These are phyloP conservation scores for Strongylocentrotus purpuratus DNA, from an alignment of 35 echinoderm and acorn worm genomes.

Conservation along the genomic window DNA sequence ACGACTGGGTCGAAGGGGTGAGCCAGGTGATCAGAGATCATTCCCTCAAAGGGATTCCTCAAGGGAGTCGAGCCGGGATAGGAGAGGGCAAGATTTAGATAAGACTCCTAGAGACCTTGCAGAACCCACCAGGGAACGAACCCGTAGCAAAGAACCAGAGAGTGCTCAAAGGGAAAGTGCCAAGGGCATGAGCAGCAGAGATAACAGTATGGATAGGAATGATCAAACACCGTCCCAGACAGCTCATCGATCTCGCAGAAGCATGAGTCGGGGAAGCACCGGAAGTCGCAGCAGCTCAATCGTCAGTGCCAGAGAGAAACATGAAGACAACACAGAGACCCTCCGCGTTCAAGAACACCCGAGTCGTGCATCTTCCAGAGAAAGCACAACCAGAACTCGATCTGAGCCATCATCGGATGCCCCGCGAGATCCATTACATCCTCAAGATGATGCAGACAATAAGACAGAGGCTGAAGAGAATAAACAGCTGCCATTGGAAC, in stretches of 20 bases:
- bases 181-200: slow-evolving; percentile 11
- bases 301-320: slow-evolving; percentile 28
- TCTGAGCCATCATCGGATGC: not conserved
- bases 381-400: not conserved
- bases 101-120: not conserved
- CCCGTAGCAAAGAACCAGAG: slow-evolving; percentile 39
- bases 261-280: slow-evolving; percentile 54
- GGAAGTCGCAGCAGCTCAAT: slow-evolving; percentile 55
- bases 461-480: slow-evolving; percentile 7
- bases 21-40: not conserved
- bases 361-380: slow-evolving; percentile 7
- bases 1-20: not conserved
- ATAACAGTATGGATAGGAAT: slow-evolving; percentile 17
- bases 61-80: slow-evolving; percentile 25
- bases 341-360: slow-evolving; percentile 1
- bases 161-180: not conserved
- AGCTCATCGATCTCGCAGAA: slow-evolving; percentile 32
- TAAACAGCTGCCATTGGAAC: not conserved
- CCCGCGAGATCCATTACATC: not conserved
- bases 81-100: not conserved
- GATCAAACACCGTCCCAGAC: not conserved
- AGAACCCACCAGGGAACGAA: not conserved
- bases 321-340: slow-evolving; percentile 1
- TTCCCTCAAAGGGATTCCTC: slow-evolving; percentile 1
- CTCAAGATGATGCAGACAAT: slow-evolving; percentile 37